Percentiles rank a stretch among this genome's conserved stretches.
Evolutionary conservation across 2,888 invertebrate species (phyloP).

Genomic region (Autographa gamma): DNA sequence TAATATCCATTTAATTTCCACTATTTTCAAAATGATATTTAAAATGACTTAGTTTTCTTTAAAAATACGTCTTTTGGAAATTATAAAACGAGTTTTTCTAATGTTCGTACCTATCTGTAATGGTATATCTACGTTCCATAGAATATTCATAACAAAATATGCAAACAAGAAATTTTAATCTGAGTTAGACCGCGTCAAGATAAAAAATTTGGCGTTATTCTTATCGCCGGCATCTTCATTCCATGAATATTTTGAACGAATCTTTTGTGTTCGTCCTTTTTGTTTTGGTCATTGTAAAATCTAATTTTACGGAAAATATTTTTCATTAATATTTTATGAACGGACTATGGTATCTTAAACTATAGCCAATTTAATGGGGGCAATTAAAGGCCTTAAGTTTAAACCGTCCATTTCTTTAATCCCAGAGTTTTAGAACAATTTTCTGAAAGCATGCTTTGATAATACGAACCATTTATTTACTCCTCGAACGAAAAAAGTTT

Average conservation of each 20-base stretch:
- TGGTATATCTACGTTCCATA: not conserved
- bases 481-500: constrained; percentile 64
- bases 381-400: too few relatives aligned
- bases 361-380: too few relatives aligned
- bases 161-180: constrained; percentile 71
- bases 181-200: constrained; percentile 68
- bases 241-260: constrained; percentile 68
- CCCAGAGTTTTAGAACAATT: not conserved
- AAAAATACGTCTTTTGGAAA: too few relatives aligned
- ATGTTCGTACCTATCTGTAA: not conserved
- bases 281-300: constrained; percentile 12
- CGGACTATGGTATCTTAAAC: not conserved
- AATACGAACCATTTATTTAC: constrained; percentile 62
- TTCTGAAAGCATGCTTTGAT: constrained; percentile 18
- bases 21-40: too few relatives aligned
- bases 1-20: too few relatives aligned
- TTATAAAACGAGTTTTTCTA: not conserved
- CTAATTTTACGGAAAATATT: not conserved
- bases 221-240: constrained; percentile 70
- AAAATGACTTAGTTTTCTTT: too few relatives aligned
- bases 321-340: too few relatives aligned
- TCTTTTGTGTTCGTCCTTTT: constrained; percentile 50
- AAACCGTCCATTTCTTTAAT: not conserved
- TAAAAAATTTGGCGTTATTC: constrained; percentile 71
- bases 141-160: constrained; percentile 41